Conservation (phyloP, 2,888 invertebrate genomes). For the Sceliomorpha sp. region DNA sequence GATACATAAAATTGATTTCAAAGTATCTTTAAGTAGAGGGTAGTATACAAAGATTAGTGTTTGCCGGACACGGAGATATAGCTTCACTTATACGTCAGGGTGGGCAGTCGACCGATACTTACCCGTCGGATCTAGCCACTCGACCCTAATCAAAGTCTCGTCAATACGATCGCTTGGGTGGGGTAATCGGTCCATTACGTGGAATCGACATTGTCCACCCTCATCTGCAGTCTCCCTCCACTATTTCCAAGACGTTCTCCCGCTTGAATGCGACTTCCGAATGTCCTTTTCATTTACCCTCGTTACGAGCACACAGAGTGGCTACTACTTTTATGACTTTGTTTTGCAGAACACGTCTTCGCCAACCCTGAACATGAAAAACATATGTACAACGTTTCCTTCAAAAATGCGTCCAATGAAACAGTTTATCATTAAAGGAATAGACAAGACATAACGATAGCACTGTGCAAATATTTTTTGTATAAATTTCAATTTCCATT, state of each 20-base stretch:
- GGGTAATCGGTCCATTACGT: slow-evolving; percentile 80
- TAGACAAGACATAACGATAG: too few species aligned
- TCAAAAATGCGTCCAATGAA: too few species aligned
- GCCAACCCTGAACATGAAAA: slow-evolving; percentile 29
- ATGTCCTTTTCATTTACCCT: slow-evolving; percentile 58
- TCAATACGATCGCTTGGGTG: slow-evolving; percentile 78
- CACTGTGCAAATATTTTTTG: too few species aligned
- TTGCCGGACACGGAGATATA: slow-evolving; percentile 39
- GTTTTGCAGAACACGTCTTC: slow-evolving; percentile 25
- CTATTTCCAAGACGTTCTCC: slow-evolving; percentile 47
- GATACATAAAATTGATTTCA: slow-evolving; percentile 54
- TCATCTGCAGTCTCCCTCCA: slow-evolving; percentile 46
- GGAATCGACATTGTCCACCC: slow-evolving; percentile 76
- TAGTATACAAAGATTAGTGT: slow-evolving; percentile 51
- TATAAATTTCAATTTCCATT: too few species aligned
- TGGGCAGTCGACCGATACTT: slow-evolving; percentile 67
- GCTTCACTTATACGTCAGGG: slow-evolving; percentile 46
- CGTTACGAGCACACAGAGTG: slow-evolving; percentile 13
- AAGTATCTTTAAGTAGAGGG: slow-evolving; percentile 49
- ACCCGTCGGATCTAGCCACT: slow-evolving; percentile 78
- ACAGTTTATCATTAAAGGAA: too few species aligned
- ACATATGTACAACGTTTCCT: slow-evolving; percentile 11
- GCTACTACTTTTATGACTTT: slow-evolving; percentile 39
- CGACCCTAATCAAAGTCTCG: slow-evolving; percentile 81
- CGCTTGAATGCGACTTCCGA: slow-evolving; percentile 58